These are phyloP conservation scores for Lasioglossum lativentre DNA, from an alignment of 2,888 invertebrate genomes.

Conservation along the genomic window DNA sequence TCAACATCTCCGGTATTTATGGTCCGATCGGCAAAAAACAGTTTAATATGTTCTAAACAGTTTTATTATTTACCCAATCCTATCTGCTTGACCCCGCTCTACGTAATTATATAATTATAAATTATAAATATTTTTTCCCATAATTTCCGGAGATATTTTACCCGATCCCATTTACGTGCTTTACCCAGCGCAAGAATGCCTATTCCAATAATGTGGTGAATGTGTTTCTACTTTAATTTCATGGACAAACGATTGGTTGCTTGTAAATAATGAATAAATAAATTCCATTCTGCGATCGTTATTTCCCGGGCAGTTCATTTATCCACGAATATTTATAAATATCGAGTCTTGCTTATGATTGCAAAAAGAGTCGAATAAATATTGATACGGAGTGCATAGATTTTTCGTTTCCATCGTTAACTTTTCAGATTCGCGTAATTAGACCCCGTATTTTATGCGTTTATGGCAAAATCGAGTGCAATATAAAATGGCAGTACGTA, in stretches of 20 bases:
- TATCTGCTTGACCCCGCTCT: neutral
- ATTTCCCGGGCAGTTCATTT: neutral
- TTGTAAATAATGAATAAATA: neutral
- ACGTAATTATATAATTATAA: neutral
- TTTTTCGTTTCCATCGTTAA: neutral
- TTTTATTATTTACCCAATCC: neutral
- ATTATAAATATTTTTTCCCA: neutral
- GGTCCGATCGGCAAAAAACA: neutral
- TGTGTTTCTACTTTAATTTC: neutral
- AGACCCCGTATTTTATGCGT: too few relatives aligned
- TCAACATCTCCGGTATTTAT: neutral
- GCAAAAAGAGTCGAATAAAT: neutral
- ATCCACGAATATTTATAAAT: neutral
- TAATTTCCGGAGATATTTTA: neutral
- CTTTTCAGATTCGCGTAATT: neutral
- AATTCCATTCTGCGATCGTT: neutral
- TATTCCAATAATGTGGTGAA: neutral
- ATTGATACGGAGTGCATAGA: neutral
- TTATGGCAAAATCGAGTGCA: too few relatives aligned
- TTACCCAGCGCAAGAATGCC: neutral
- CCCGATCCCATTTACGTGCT: neutral
- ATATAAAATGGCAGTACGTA: too few relatives aligned
- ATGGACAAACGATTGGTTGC: neutral
- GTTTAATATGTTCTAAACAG: neutral
- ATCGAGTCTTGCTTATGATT: neutral